phyloP scores from a whole-genome alignment of 2,113 vertebrate species.

The Tachycineta bicolor region DNA sequence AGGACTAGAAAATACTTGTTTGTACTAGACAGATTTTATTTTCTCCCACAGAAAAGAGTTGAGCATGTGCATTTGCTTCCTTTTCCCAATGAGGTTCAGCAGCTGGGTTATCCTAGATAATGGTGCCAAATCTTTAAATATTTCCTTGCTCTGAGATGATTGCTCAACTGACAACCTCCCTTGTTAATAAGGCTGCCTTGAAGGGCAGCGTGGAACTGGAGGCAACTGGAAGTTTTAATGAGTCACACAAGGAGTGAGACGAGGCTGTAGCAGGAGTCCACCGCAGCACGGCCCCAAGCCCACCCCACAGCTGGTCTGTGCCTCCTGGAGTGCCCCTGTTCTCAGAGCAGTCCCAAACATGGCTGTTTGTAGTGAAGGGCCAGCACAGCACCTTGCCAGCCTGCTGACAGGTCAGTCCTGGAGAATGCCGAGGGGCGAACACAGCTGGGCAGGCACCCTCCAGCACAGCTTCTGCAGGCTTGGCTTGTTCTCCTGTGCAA shows the following conservation, averaged over 20 bases:
- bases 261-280: background rate
- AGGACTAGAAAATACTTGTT: background rate
- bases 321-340: fast-evolving
- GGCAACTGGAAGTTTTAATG: background rate
- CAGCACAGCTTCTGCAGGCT: background rate
- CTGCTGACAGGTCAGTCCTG: background rate
- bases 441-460: background rate
- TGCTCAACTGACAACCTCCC: background rate
- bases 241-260: background rate
- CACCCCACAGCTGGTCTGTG: background rate
- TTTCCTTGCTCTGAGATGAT: background rate
- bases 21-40: background rate
- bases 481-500: background rate
- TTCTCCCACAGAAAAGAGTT: background rate
- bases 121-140: background rate
- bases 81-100: background rate
- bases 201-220: background rate
- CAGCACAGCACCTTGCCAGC: background rate
- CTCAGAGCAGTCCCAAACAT: fast-evolving
- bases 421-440: fast-evolving
- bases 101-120: background rate
- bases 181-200: background rate
- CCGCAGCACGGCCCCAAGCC: fast-evolving
- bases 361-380: background rate
- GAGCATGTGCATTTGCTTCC: background rate